Evolutionary conservation across 2,888 invertebrate species (phyloP).

Genomic region (Catocala nupta): DNA sequence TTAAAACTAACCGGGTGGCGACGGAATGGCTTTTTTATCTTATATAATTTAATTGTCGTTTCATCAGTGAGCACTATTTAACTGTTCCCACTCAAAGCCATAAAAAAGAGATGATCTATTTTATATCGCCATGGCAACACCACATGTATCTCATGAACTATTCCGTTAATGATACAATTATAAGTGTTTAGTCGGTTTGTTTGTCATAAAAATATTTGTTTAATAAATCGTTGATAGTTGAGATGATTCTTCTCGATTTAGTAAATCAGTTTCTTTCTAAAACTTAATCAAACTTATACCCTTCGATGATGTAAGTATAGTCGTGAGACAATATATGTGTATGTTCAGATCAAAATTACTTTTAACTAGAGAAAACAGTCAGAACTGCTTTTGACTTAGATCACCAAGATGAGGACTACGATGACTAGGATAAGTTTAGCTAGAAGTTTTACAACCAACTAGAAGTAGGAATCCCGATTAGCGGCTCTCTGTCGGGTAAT

Average conservation of each 20-base stretch:
- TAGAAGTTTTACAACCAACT: no score
- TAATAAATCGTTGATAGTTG: not conserved
- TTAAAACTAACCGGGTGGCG: conserved; percentile 2
- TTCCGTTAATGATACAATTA: conserved; percentile 11
- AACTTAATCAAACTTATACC: no score
- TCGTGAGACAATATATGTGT: no score
- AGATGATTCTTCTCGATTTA: not conserved
- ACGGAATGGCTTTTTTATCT: conserved; percentile 17
- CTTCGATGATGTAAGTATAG: no score
- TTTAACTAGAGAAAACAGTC: no score
- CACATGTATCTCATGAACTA: conserved; percentile 30
- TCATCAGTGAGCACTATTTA: conserved; percentile 35
- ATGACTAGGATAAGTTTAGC: no score
- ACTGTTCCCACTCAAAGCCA: conserved; percentile 24
- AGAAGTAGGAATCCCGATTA: no score
- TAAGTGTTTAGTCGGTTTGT: conserved; percentile 8
- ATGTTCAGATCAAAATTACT: no score
- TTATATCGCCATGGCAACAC: conserved; percentile 22
- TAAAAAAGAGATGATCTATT: conserved; percentile 35
- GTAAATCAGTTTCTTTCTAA: no score
- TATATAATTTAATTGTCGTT: conserved; percentile 30
- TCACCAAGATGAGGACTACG: no score
- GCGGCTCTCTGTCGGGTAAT: no score
- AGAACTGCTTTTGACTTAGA: no score
- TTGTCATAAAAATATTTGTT: not conserved